Evolutionary conservation across 2,888 invertebrate genomes (phyloP).

Genomic region (Eristalis tenax): DNA sequence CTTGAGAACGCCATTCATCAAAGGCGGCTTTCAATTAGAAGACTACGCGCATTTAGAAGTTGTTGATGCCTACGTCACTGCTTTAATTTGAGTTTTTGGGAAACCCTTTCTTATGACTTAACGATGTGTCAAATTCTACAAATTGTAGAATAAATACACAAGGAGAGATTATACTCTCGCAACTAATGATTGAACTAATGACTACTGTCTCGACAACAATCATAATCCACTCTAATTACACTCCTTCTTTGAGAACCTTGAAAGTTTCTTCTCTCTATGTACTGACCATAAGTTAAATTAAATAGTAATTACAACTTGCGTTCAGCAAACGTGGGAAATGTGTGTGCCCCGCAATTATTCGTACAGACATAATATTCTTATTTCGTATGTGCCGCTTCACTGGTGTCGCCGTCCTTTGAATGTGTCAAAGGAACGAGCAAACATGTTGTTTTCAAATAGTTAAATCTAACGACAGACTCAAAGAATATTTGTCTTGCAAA

Average conservation of each 20-base stretch:
- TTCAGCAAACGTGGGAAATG: conserved; percentile 10
- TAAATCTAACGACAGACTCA: background rate
- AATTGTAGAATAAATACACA: background rate
- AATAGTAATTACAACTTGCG: conserved; percentile 40
- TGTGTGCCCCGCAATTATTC: conserved; percentile 22
- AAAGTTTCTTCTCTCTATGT: conserved; percentile 20
- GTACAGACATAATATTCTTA: background rate
- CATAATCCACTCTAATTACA: conserved; percentile 49
- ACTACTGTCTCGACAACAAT: conserved; percentile 29
- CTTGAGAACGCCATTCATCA: background rate
- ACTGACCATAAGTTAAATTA: conserved; percentile 28
- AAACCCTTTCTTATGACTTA: background rate
- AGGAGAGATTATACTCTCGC: conserved; percentile 31
- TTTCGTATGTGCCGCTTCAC: background rate
- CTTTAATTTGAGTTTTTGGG: background rate
- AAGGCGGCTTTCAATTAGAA: no score
- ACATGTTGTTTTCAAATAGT: background rate
- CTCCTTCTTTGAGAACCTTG: conserved; percentile 40
- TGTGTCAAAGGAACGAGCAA: background rate
- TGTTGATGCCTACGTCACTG: background rate
- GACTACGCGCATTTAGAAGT: background rate
- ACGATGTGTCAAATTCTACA: background rate
- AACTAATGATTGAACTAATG: conserved; percentile 53
- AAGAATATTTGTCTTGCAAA: background rate
- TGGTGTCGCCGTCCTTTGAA: background rate